Conservation (phyloP, 92 coral and sea anemone genomes). For the Epizoanthus scotinus region DNA sequence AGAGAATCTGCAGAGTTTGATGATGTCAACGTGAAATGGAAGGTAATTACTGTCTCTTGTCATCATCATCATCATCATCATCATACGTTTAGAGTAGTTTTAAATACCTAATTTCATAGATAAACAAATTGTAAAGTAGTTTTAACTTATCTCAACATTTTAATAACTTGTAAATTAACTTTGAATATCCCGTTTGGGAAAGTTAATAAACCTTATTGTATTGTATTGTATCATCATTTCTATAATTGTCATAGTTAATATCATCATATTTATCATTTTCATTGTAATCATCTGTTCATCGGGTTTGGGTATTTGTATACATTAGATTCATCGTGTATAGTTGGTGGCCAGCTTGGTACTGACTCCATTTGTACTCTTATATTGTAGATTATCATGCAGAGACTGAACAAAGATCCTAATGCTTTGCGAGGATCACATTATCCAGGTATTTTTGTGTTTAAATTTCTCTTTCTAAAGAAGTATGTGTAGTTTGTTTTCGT, state of each 20-base stretch:
- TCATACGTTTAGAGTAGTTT: no score
- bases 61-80: background rate
- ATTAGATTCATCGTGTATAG: no score
- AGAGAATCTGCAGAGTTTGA: constrained; percentile 99
- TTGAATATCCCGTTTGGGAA: no score
- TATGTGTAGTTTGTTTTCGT: background rate
- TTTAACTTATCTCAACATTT: no score
- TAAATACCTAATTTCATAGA: no score
- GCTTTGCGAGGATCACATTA: constrained; percentile 95
- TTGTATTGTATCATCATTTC: no score
- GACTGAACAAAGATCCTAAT: constrained; percentile 90
- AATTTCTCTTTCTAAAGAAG: background rate
- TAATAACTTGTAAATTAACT: no score
- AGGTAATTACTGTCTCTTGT: constrained; percentile 53
- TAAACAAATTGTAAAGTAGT: no score
- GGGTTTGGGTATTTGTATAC: background rate
- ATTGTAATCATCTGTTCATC: background rate
- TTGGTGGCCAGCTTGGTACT: no score
- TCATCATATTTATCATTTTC: background rate
- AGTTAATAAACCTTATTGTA: no score
- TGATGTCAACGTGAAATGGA: constrained; percentile 96
- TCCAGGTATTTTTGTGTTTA: constrained; percentile 56
- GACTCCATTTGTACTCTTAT: background rate
- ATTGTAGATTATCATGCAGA: constrained; percentile 90
- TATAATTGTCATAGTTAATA: no score